Base-by-base conservation (phyloP, 2,797 vertebrate species). In the Picus viridis region DNA sequence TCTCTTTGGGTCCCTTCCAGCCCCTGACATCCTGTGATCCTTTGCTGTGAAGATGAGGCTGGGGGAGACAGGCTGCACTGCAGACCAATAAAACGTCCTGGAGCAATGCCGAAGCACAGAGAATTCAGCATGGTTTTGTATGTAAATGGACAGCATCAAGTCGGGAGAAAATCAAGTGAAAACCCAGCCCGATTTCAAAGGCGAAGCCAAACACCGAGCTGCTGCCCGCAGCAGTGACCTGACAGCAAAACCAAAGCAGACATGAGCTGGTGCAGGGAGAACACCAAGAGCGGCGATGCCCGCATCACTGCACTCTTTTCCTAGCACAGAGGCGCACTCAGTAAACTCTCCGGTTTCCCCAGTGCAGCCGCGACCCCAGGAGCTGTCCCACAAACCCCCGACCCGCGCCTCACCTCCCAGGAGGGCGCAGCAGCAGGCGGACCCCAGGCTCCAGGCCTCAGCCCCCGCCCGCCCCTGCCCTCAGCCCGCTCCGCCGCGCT, bases 181-280 rank as follows among this genome's bases (percentile, higher is more conserved):
- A 57, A 6, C 29, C 53, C 36, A 16, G 24, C 5, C 45, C 24
- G 39, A 47, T 63, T 30, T 23, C 15, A 14, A 17, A 9, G 24
- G 49, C 23, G 4, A 4, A 4, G 7, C 30, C 76, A 54, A 57
- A 32, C 24, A 24, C 32, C 0, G 0, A 56, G 61, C 43, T 39
- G 63, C 39, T 0, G 3, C 24, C 8, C 3, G 5, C 2, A 57
- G 65, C 65, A 17, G 51, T 4, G 1, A 8, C 12, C 36, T 3
- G 43, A 6, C 8, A 45, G 10, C 13, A 36, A n/a, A 63, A n/a
- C 3, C 16, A 59, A 41, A 34, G 1, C 5, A 5, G 2, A 0
- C 7, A 12, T 2, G 3, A 36, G 62, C 16, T 4, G 15, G 27
- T 0, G 0, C 5, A 14, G n/a, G 47, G 32, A 62, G 19, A 74